Evolutionary conservation across 2,888 invertebrate genomes (phyloP).

Genomic region (Ypsolopha scabrella): DNA sequence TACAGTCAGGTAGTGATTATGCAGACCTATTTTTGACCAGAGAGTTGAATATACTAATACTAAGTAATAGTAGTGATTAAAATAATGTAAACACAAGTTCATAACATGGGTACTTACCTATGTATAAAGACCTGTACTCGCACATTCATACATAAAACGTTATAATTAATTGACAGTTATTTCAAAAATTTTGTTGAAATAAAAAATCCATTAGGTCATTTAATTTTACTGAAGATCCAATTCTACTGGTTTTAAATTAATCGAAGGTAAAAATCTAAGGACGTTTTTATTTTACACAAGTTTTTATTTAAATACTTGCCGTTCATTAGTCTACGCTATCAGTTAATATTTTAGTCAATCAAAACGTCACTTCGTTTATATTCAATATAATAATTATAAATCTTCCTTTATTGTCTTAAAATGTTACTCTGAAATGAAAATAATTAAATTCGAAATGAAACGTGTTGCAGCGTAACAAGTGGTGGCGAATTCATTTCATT

Average conservation of each 20-base stretch:
- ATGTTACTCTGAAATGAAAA: constrained; percentile 47
- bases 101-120: too few relatives aligned
- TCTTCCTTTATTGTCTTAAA: constrained; percentile 69
- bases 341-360: constrained; percentile 56
- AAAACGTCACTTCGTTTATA: constrained; percentile 52
- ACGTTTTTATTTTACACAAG: constrained; percentile 23
- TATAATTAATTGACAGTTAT: too few relatives aligned
- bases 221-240: constrained; percentile 1
- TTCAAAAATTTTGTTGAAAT: too few relatives aligned
- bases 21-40: too few relatives aligned
- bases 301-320: constrained; percentile 26
- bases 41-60: too few relatives aligned
- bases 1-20: too few relatives aligned
- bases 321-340: constrained; percentile 38
- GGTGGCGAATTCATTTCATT: constrained; percentile 37
- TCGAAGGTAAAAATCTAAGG: constrained; percentile 3
- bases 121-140: too few relatives aligned
- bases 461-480: constrained; percentile 51
- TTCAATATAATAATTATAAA: constrained; percentile 59
- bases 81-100: too few relatives aligned
- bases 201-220: too few relatives aligned
- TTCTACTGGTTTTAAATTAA: neutral
- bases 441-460: constrained; percentile 13
- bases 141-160: too few relatives aligned
- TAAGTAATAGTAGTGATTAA: too few relatives aligned